Evolutionary conservation across 2,888 invertebrate genomes (phyloP), one percentile per base, ranked within the genome.

Genomic region (Drosophila suboccidentalis): DNA sequence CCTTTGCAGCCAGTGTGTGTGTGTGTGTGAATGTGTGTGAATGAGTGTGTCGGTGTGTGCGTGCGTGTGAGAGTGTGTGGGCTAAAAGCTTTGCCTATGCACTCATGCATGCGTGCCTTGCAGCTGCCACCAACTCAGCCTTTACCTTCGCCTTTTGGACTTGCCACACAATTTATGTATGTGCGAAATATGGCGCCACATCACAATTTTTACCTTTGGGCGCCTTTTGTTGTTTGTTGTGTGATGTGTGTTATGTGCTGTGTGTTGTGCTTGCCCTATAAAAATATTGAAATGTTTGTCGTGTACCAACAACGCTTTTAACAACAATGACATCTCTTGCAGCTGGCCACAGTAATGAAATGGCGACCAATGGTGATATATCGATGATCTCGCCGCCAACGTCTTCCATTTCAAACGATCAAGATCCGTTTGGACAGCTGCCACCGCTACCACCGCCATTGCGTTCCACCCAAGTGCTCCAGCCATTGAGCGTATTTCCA

Each of bases 351-450:
- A 91, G 89, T 91, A 90, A 91, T 93, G 92, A 92, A 92, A 93
- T 93, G 93, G 92, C 92, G 91, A 92, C 92, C 90, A 87, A 91
- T 90, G 91, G 91, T 92, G 92, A 92, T 89, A 91, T 92, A 90
- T 92, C 93, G 93, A 93, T 93, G 93, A 93, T 93, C 92, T 93
- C 93, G 90, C 92, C 93, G 87, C 92, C 92, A 86, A 92, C 93
- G 91, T 93, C 93, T 90, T 93, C 93, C 90, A 92, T 92, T 89
- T 93, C 93, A 87, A 93, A 92, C 93, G 93, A 93, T 90, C 93
- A 92, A 89, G 93, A 93, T 91, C 93, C 93, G 87, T 91, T 91
- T 90, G 93, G 92, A 91, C 92, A 93, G 87, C 87, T 93, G 91
- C 93, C 93, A 87, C 93, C 93, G 89, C 90, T 93, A 90, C 92